Evolutionary conservation across 2,113 vertebrate species (phyloP).

Genomic region (Plecotus auritus): DNA sequence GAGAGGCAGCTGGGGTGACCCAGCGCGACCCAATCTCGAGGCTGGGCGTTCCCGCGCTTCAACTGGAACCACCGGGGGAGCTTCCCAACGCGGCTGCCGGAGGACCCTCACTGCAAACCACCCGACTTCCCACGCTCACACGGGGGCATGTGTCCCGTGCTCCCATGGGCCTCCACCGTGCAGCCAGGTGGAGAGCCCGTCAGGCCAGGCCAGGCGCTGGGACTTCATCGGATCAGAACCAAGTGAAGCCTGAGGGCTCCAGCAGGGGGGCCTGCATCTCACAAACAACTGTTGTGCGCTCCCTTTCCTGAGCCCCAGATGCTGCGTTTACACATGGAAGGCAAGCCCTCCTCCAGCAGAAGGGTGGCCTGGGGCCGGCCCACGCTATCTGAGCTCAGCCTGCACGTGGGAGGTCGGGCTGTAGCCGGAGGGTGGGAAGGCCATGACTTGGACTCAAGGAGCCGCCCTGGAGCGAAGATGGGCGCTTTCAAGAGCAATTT

Average conservation of each 20-base stretch:
- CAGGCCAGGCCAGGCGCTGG: not conserved
- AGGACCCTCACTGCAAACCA: not conserved
- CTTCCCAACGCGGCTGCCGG: not conserved
- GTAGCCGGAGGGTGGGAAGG: not conserved
- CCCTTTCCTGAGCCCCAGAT: not conserved
- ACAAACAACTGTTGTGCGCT: no score
- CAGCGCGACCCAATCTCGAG: no score
- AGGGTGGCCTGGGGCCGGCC: not conserved
- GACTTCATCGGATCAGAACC: no score
- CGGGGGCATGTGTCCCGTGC: accelerated
- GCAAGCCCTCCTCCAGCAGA: not conserved
- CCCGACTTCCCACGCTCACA: no score
- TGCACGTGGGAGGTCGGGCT: no score
- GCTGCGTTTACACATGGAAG: not conserved
- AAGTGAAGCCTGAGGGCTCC: not conserved
- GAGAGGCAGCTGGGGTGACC: not conserved
- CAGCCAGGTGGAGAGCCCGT: not conserved
- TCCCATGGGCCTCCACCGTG: not conserved
- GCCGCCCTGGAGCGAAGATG: not conserved
- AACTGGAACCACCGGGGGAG: not conserved
- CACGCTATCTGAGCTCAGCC: no score
- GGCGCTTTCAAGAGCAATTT: not conserved
- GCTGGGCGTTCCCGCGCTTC: not conserved
- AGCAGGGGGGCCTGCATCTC: not conserved
- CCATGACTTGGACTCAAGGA: not conserved